Base-by-base conservation (phyloP, 2,797 vertebrate species). In the Acrossocheilus fasciatus region DNA sequence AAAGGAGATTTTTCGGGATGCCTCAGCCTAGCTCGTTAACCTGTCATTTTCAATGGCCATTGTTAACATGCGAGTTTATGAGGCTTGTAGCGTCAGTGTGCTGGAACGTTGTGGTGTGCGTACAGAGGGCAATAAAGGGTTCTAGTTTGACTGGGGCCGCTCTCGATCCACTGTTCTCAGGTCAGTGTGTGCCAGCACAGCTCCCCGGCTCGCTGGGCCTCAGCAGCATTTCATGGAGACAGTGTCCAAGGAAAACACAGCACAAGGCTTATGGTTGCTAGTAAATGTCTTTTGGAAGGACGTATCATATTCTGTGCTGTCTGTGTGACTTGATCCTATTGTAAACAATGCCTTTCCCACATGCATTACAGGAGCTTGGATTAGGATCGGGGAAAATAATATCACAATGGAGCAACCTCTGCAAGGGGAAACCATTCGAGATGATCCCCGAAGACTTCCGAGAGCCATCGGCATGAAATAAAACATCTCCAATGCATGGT, bases 191-290 rank as follows among this genome's bases (percentile, higher is more conserved):
- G 86, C 89, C 89, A 88, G 87, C 80, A 87, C 90, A 85, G 62
- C 86, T 75, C 84, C 77, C 39, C 76, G 84, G 88, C 81, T 90
- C 87, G 81, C 83, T 88, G 88, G 89, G 91, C 91, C 89, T 87
- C 85, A 59, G 93, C 91, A 90, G 91, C 85, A 92, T 91, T 91
- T 91, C 88, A 91, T 85, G 87, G 39, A 80, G 86, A 87, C 79
- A 64, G 88, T 91, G 90, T 94, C 94, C 93, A 94, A 95, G 91
- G 88, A 92, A 95, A 95, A 96, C 91, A 89, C 90, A 89, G 88
- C 89, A 89, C 88, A 90, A 88, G 91, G 92, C 91, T 93, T 88
- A 88, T 88, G 92, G 91, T 91, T 75, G 90, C 90, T 92, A 91
- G 89, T 34, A 64, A 94, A 93, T 89, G 88, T 93, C 90, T 87